Conservation (phyloP, 2,888 invertebrate species). For the Drosophila testacea region DNA sequence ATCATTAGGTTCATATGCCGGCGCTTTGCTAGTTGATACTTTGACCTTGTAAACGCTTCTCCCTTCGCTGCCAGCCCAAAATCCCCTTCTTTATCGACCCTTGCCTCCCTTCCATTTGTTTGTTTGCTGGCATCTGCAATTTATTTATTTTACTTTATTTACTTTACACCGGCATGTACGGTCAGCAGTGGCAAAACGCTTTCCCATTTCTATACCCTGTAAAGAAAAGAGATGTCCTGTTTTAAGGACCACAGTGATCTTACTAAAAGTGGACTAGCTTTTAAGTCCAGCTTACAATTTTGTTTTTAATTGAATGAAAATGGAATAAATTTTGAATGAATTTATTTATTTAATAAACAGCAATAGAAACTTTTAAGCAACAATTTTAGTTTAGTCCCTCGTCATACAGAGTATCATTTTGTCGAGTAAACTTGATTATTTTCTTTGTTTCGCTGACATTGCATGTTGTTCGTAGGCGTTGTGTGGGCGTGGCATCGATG, state of each 20-base stretch:
- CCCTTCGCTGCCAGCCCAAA: slow-evolving; percentile 33
- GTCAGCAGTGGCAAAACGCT: slow-evolving; percentile 20
- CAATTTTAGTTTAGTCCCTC: no score
- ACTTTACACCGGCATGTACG: slow-evolving; percentile 62
- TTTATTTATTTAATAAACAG: no score
- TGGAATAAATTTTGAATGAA: no score
- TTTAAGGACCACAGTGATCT: background rate
- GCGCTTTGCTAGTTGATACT: slow-evolving; percentile 68
- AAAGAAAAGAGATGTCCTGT: background rate
- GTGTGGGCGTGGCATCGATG: slow-evolving; percentile 34
- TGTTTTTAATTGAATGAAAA: no score
- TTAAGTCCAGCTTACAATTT: background rate
- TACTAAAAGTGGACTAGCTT: background rate
- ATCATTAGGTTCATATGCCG: slow-evolving; percentile 74
- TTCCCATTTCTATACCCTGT: slow-evolving; percentile 26
- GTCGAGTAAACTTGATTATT: background rate
- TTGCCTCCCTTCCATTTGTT: slow-evolving; percentile 30
- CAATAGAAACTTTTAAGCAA: no score
- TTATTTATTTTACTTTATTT: slow-evolving; percentile 71
- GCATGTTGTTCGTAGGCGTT: slow-evolving; percentile 21
- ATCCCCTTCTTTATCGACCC: slow-evolving; percentile 1
- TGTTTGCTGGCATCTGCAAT: slow-evolving; percentile 72
- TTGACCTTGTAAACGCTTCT: slow-evolving; percentile 71
- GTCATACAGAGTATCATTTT: background rate
- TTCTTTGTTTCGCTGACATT: slow-evolving; percentile 36